A percentile compares a stretch with the other conserved stretches of the same genome.
Conservation (phyloP, 2,888 invertebrate genomes). For the Calephelis perditalis region DNA sequence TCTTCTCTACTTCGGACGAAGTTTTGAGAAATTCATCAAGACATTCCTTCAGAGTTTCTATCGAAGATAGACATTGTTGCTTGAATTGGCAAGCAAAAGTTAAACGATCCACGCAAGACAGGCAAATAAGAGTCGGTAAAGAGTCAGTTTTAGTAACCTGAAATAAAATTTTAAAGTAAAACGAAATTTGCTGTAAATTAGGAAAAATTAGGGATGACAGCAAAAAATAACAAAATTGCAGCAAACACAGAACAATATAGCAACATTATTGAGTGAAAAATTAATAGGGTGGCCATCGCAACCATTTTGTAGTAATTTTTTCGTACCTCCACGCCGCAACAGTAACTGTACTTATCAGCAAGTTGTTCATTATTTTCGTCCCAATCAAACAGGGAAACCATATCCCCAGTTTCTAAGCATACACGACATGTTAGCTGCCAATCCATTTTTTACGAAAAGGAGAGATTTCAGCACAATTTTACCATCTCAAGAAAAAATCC, state of each 20-base stretch:
- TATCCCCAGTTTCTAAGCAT: conserved; percentile 70
- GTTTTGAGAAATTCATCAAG: conserved; percentile 66
- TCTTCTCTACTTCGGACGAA: conserved; percentile 37
- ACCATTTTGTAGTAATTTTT: conserved; percentile 73
- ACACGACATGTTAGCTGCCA: conserved; percentile 76
- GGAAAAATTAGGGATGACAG: conserved; percentile 62
- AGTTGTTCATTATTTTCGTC: conserved; percentile 77
- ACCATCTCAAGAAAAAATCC: conserved; percentile 40
- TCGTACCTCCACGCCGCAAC: conserved; percentile 71
- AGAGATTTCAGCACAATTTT: conserved; percentile 32
- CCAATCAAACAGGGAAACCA: conserved; percentile 76
- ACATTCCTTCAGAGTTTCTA: conserved; percentile 71
- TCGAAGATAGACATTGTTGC: conserved; percentile 67
- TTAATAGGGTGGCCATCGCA: conserved; percentile 76
- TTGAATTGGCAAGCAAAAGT: conserved; percentile 71
- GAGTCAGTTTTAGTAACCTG: conserved; percentile 67
- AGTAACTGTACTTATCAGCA: conserved; percentile 68
- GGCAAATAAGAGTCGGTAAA: conserved; percentile 69
- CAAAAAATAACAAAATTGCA: conserved; percentile 55
- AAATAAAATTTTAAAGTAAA: conserved; percentile 34
- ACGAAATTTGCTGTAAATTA: conserved; percentile 25
- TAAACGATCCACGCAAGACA: conserved; percentile 69
- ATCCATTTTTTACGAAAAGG: conserved; percentile 54
- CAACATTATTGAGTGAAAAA: conserved; percentile 73
- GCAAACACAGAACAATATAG: conserved; percentile 63